Conservation (phyloP, 1,140 invertebrate genomes). For the Drosophila parabipectinata region DNA sequence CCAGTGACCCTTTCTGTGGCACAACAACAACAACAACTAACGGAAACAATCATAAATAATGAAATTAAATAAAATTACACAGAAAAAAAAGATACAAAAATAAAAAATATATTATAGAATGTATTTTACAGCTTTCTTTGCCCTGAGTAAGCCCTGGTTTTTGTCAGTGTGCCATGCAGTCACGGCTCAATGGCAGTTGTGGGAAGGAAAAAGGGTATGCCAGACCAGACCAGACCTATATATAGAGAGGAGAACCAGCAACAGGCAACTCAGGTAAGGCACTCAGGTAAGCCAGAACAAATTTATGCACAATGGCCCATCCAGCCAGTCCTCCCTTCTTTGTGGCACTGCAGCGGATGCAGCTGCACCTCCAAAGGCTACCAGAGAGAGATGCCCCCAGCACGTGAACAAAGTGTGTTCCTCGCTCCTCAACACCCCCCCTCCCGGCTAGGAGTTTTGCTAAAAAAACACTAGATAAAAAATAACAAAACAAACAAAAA, state of each 20-base stretch:
- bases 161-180: slow-evolving; percentile 3
- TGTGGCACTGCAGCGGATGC: slow-evolving; percentile 37
- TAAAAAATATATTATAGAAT: neutral
- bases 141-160: too few species aligned
- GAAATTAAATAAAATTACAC: slow-evolving; percentile 50
- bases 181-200: slow-evolving; percentile 52
- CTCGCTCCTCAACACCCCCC: neutral
- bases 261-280: slow-evolving; percentile 5
- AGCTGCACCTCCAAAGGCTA: slow-evolving; percentile 24
- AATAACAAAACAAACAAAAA: slow-evolving; percentile 30
- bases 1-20: slow-evolving; percentile 20
- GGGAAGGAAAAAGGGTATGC: slow-evolving; percentile 44
- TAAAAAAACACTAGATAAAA: slow-evolving; percentile 36
- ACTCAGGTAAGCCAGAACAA: slow-evolving; percentile 44
- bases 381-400: slow-evolving; percentile 9
- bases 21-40: slow-evolving; percentile 50
- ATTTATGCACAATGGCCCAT: neutral
- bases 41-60: slow-evolving; percentile 73
- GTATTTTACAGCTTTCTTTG: too few species aligned
- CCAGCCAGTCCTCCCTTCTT: neutral
- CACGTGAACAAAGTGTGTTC: slow-evolving; percentile 61
- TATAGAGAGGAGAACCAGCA: slow-evolving; percentile 2
- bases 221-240: neutral
- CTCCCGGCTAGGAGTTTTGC: slow-evolving; percentile 13
- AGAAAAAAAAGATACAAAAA: neutral